phyloP scores from a whole-genome alignment of 92 coral and sea anemone genomes.

The Porites lobata region DNA sequence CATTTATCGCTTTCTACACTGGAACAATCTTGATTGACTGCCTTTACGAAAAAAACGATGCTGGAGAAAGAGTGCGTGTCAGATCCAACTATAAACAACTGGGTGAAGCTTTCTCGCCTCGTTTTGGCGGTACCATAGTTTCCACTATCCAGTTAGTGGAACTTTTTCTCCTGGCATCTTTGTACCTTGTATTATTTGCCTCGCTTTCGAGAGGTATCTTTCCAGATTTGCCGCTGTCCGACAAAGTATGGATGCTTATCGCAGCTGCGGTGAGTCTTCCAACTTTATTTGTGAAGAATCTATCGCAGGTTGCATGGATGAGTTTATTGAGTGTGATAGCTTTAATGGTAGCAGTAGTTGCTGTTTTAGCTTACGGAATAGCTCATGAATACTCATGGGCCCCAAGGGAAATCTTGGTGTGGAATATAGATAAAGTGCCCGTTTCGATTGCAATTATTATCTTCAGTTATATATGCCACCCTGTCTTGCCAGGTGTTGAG shows the following conservation, averaged over 20 bases:
- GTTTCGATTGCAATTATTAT: constrained; percentile 60
- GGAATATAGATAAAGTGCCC: constrained; percentile 40
- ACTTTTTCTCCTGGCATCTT: constrained; percentile 59
- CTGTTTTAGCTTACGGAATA: constrained; percentile 52
- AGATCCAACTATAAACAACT: constrained; percentile 67
- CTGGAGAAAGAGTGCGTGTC: constrained; percentile 58
- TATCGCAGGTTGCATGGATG: constrained; percentile 74
- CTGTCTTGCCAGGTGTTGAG: constrained; percentile 67
- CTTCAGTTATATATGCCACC: constrained; percentile 63
- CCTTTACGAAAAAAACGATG: constrained; percentile 29
- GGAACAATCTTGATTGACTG: constrained; percentile 47
- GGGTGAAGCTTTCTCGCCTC: constrained; percentile 69
- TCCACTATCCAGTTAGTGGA: constrained; percentile 62
- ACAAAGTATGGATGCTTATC: constrained; percentile 67
- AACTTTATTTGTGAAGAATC: constrained; percentile 56
- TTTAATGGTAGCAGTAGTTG: constrained; percentile 44
- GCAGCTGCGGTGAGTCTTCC: constrained; percentile 66
- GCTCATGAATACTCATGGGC: constrained; percentile 47
- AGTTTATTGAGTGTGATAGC: constrained; percentile 63
- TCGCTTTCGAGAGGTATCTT: constrained; percentile 47
- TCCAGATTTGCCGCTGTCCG: constrained; percentile 35
- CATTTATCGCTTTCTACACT: constrained; percentile 57
- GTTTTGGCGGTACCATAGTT: constrained; percentile 61
- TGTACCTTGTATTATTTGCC: constrained; percentile 71
- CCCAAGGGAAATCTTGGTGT: constrained; percentile 6